A percentile compares a stretch with the other conserved stretches of the same genome.
Evolutionary conservation across 2,113 vertebrate genomes (phyloP).

Genomic region (Sinocyclocheilus rhinocerous): DNA sequence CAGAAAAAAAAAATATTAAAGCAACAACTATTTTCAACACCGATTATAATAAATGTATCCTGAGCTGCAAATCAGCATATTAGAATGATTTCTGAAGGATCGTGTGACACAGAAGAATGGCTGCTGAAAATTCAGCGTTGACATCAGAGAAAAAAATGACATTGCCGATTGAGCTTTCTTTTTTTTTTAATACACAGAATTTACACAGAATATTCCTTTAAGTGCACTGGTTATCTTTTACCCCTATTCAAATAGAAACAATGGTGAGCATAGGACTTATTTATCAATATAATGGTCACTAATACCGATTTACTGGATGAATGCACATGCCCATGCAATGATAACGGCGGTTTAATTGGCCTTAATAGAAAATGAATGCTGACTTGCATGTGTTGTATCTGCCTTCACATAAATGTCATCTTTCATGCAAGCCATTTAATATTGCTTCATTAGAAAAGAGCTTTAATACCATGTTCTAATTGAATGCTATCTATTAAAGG

Average conservation of each 20-base stretch:
- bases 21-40: no score
- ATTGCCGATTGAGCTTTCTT: no score
- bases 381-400: not conserved
- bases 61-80: no score
- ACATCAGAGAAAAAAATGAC: no score
- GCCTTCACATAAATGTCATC: conserved; percentile 6
- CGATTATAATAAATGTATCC: no score
- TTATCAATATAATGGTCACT: not conserved
- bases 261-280: not conserved
- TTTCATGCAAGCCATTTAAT: conserved; percentile 34
- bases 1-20: no score
- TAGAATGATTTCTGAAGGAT: no score
- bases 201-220: not conserved
- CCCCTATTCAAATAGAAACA: conserved; percentile 5
- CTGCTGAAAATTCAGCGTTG: no score
- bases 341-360: conserved; percentile 11
- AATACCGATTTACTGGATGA: not conserved
- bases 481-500: conserved; percentile 36
- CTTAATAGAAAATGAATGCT: conserved; percentile 31
- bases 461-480: conserved; percentile 36
- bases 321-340: not conserved
- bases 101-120: no score
- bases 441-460: conserved; percentile 14
- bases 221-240: not conserved
- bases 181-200: no score